phyloP scores from a whole-genome alignment of 2,888 invertebrate species.

The Elgonia sp. region DNA sequence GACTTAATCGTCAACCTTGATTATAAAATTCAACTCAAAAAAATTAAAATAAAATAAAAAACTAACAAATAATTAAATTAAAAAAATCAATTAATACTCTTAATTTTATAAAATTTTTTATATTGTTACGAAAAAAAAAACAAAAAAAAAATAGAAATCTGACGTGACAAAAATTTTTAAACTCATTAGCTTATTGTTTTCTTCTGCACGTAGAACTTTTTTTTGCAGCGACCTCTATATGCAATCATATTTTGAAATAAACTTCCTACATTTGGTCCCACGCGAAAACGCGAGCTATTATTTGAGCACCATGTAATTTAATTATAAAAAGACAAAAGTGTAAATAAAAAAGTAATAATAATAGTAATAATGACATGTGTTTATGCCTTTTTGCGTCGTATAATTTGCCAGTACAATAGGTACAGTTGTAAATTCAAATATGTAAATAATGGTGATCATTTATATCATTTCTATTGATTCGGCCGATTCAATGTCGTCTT shows the following conservation, averaged over 20 bases:
- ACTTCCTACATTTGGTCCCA: conserved; percentile 46
- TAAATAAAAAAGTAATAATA: too few relatives aligned
- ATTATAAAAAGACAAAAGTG: too few relatives aligned
- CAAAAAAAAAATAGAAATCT: not conserved
- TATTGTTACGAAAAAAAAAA: too few relatives aligned
- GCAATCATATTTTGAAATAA: conserved; percentile 29
- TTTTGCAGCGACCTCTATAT: conserved; percentile 26
- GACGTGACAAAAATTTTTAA: not conserved
- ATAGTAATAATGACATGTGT: too few relatives aligned
- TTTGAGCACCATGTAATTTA: not conserved
- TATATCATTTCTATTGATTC: not conserved
- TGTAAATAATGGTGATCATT: not conserved
- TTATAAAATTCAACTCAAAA: too few relatives aligned
- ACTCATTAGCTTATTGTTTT: too few relatives aligned
- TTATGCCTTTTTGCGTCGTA: not conserved
- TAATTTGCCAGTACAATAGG: too few relatives aligned
- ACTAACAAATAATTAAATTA: not conserved
- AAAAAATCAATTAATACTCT: not conserved
- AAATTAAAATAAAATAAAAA: not conserved
- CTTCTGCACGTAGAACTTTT: conserved; percentile 1
- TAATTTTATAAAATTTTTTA: too few relatives aligned
- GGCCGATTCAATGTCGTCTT: not conserved
- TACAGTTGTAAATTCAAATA: too few relatives aligned
- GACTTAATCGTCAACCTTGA: not conserved
- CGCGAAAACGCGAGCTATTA: conserved; percentile 2